Percentiles rank a stretch among this genome's conserved stretches.
Conservation (phyloP, 1,140 invertebrate species). For the Cherax quadricarinatus region DNA sequence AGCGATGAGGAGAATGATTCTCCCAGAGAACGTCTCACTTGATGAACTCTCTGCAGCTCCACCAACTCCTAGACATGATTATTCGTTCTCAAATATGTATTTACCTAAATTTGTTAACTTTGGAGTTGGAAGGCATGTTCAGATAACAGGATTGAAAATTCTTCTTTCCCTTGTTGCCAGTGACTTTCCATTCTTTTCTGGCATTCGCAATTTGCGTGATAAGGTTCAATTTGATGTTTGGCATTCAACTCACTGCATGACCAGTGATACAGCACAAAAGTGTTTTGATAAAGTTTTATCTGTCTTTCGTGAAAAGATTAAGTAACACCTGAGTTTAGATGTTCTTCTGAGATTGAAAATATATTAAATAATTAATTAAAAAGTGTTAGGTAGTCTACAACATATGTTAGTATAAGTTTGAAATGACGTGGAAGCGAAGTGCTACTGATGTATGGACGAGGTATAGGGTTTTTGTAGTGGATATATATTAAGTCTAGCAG, state of each 20-base stretch:
- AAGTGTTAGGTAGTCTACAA: no score
- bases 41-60: background rate
- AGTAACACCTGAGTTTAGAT: background rate
- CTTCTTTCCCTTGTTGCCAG: background rate
- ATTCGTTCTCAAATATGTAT: background rate
- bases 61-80: background rate
- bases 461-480: no score
- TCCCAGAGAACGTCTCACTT: background rate
- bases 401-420: no score
- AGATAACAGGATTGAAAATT: background rate
- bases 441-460: no score
- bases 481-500: no score
- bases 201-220: background rate
- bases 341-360: no score
- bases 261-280: background rate
- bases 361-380: no score
- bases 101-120: background rate
- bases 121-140: background rate
- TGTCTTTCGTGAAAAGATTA: background rate
- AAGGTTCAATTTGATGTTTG: background rate
- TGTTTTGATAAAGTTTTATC: background rate
- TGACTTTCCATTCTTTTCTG: no score
- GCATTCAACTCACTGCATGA: background rate
- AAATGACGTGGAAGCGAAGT: no score
- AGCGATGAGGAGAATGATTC: background rate